Evolutionary conservation across 2,797 vertebrate genomes (phyloP).

Genomic region (Miichthys miiuy): DNA sequence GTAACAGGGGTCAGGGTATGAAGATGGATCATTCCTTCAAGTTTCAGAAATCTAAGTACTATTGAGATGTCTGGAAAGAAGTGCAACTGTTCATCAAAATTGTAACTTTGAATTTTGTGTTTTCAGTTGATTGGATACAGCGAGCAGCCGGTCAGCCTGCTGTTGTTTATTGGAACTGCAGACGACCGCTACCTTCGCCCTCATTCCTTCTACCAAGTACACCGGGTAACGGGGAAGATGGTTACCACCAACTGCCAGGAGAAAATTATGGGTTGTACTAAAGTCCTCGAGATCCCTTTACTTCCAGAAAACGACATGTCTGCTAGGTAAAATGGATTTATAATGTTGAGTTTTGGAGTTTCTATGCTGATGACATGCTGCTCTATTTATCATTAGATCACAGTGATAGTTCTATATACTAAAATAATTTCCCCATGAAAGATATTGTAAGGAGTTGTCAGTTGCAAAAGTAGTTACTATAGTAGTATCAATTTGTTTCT

Average conservation of each 20-base stretch:
- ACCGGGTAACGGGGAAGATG: slow-evolving; percentile 97
- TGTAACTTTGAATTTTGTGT: background rate
- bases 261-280: slow-evolving; percentile 88
- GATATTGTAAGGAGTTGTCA: too few relatives aligned
- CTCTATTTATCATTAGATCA: background rate
- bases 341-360: background rate
- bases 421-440: too few relatives aligned
- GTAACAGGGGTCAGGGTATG: background rate
- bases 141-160: slow-evolving; percentile 90
- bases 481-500: too few relatives aligned
- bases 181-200: slow-evolving; percentile 93
- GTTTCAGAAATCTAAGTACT: background rate
- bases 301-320: slow-evolving; percentile 95
- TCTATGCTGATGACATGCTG: background rate
- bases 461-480: too few relatives aligned
- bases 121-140: slow-evolving; percentile 90
- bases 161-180: slow-evolving; percentile 96
- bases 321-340: slow-evolving; percentile 86
- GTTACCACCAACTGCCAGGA: slow-evolving; percentile 95
- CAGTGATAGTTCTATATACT: too few relatives aligned
- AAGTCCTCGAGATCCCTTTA: slow-evolving; percentile 94
- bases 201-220: slow-evolving; percentile 97
- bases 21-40: background rate
- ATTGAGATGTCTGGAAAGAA: background rate
- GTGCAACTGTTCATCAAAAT: background rate